Evolutionary conservation across 2,113 vertebrate species (phyloP), one percentile per base, ranked within the genome.

Genomic region (Synchiropus splendidus): DNA sequence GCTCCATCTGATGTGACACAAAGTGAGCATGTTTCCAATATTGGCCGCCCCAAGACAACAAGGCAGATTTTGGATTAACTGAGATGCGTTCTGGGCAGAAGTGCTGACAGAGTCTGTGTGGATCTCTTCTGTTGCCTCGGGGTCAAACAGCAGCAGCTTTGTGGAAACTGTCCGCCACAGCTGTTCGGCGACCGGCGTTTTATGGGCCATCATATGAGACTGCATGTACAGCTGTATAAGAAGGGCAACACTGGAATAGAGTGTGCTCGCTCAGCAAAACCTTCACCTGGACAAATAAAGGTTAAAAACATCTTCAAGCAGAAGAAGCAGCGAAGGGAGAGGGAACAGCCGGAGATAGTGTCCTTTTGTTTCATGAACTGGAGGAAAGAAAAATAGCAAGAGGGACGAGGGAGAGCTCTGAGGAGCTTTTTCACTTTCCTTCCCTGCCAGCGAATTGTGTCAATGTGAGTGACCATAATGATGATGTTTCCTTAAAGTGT

Each of bases 191-290:
- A 45, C 56, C 48, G 51, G 16, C 45, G 33, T 61, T 67, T 55
- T 62, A 48, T 47, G 16, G 54, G 35, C 42, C 36, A 42, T 31
- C 47, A 16, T 12, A 40, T 34, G 36, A 12, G 39, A 42, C 9
- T 6, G 45, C 9, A 0, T 30, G 42, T 15, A 16, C 13, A 15
- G 44, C 18, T 36, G 42, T 12, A 36, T 53, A 51, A 65, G 54
- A 61, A 59, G 67, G 58, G 54, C 53, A 55, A 43, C 42, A 47
- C 59, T 45, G 49, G 34, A 52, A 42, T 2, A 30, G 48, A 48
- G 55, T 21, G 9, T 58, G 70, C 64, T 30, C 32, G 45, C 45
- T 65, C 70, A 76, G 70, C 67, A 72, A 38, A 72, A 72, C 33
- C 32, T 17, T 48, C 16, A 36, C 6, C 39, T 35, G 44, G 59